Percentiles rank a stretch among this genome's conserved stretches.
Evolutionary conservation across 2,888 invertebrate species (phyloP).

Genomic region (Eutolmus rufibarbis): DNA sequence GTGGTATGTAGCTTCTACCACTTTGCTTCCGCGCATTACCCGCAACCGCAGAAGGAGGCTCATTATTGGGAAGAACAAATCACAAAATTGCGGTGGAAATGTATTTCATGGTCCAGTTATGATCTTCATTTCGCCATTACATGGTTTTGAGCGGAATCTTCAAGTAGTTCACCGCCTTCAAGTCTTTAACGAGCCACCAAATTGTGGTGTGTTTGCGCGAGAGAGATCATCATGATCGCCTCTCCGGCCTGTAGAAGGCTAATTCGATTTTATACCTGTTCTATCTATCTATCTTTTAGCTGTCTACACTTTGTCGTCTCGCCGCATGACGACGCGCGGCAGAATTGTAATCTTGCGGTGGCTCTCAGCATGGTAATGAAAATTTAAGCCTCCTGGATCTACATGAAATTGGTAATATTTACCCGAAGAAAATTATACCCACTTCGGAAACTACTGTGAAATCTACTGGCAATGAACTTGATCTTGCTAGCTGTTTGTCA

Average conservation of each 20-base stretch:
- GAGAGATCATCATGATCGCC: neutral
- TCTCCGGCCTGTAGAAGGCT: neutral
- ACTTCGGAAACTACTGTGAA: neutral
- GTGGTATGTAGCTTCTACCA: neutral
- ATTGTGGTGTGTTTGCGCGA: neutral
- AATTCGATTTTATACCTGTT: neutral
- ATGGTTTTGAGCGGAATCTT: neutral
- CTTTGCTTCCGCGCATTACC: neutral
- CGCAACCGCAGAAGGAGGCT: neutral
- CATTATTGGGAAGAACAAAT: slow-evolving; percentile 37
- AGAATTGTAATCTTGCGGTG: neutral
- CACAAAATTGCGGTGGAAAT: slow-evolving; percentile 21
- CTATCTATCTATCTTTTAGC: neutral
- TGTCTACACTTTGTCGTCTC: neutral
- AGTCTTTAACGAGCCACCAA: slow-evolving; percentile 21
- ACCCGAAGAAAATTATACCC: neutral
- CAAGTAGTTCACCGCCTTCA: slow-evolving; percentile 35
- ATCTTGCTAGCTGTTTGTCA: neutral
- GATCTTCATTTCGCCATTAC: slow-evolving; percentile 9
- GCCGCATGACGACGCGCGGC: neutral
- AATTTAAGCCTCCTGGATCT: neutral
- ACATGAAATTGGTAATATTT: neutral
- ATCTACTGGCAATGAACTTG: neutral
- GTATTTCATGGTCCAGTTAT: slow-evolving; percentile 40
- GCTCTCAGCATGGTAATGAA: neutral